Evolutionary conservation across 2,113 vertebrate genomes (phyloP).

Genomic region (Megaceryle torquata): DNA sequence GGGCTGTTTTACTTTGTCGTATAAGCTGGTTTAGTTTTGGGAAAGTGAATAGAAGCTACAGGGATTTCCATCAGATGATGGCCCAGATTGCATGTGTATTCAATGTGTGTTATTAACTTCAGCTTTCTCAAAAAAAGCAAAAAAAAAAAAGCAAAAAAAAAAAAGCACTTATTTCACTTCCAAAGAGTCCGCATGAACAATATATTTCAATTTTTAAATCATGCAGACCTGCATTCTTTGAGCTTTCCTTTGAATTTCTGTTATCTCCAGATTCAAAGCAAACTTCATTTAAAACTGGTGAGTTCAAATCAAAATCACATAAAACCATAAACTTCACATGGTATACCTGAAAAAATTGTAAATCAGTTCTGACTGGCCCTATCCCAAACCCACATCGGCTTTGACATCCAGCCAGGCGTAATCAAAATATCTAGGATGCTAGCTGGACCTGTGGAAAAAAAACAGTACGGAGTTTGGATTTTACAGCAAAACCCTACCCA

Average conservation of each 20-base stretch:
- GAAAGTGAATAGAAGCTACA: background rate
- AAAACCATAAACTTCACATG: conserved; percentile 47
- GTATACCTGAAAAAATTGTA: conserved; percentile 37
- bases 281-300: conserved; percentile 47
- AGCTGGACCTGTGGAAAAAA: background rate
- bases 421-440: conserved; percentile 33
- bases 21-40: background rate
- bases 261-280: conserved; percentile 58
- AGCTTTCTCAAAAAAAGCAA: background rate
- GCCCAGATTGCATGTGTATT: conserved; percentile 34
- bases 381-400: conserved; percentile 27
- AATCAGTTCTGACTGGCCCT: conserved; percentile 49
- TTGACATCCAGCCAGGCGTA: conserved; percentile 53
- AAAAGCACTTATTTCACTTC: conserved; percentile 37
- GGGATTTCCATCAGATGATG: conserved; percentile 28
- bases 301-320: conserved; percentile 63
- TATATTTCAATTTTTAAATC: conserved; percentile 49
- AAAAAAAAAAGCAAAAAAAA: conserved; percentile 17
- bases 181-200: conserved; percentile 22
- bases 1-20: background rate
- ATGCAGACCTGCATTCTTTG: conserved; percentile 12
- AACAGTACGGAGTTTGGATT: background rate
- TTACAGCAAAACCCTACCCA: conserved; percentile 21
- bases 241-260: conserved; percentile 55
- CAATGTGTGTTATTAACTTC: conserved; percentile 44